Evolutionary conservation across 2,888 invertebrate genomes (phyloP), one percentile per base, ranked within the genome.

Genomic region (Agonopterix arenella): DNA sequence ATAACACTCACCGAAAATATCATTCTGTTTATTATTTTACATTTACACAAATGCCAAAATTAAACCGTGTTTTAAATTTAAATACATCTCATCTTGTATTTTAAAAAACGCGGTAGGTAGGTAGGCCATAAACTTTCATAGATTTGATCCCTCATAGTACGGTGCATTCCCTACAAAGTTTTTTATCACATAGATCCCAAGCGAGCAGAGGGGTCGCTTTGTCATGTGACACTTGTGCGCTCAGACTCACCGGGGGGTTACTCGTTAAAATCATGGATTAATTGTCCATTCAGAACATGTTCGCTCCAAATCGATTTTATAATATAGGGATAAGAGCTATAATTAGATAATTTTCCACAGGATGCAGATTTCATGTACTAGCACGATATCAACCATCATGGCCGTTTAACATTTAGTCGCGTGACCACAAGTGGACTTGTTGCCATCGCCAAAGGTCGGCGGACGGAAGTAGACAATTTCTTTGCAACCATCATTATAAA

Each of bases 211-310:
- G 84, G 85, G 84, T 83, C 76, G 80, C 77, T 79, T 81, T 85
- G 83, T 86, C 78, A 84, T 82, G 75, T 78, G 84, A 86, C 86
- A 88, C 86, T 86, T 83, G 86, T 84, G 80, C 80, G 76, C 75
- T 70, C 68, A 69, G 70, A 69, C 77, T 76, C 70, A 54, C 75
- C 75, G 68, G 76, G 79, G 28, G 84, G 80, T 73, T 78, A 73
- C 74, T 80, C 77, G 78, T 80, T 80, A 78, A 73, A 76, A 79
- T 76, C 73, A 38, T 16, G 42, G 47, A 47, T 42, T 41, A 47
- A 37, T 48, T 48, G 48, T 44, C 43, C 41, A 75, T 81, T 79
- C 71, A 71, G 56, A 64, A 58, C 60, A 61, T 65, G 62, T 57
- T 56, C 55, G 54, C 56, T 11, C 11, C 37, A 13, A 9, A 38